phyloP scores from a whole-genome alignment of 2,797 vertebrate species.

The Cyprinella venusta region DNA sequence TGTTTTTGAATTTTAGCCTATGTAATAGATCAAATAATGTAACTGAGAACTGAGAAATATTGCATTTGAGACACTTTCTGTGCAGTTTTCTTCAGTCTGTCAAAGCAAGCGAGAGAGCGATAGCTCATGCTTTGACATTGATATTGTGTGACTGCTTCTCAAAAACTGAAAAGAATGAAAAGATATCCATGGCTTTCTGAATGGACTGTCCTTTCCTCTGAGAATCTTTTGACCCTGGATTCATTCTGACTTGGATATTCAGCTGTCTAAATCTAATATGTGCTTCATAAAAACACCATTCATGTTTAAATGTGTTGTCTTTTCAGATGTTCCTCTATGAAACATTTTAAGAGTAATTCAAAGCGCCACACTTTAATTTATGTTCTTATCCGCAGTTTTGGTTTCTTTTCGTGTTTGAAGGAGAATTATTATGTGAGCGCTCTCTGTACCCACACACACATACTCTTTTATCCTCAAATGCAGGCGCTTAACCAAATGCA shows the following conservation, averaged over 20 bases:
- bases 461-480: slow-evolving; percentile 37
- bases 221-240: neutral
- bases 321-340: neutral
- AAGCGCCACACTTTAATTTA: neutral
- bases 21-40: slow-evolving; percentile 25
- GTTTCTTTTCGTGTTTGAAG: slow-evolving; percentile 5
- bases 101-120: slow-evolving; percentile 6
- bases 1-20: slow-evolving; percentile 22
- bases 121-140: slow-evolving; percentile 24
- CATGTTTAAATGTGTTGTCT: neutral
- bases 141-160: slow-evolving; percentile 11
- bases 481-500: slow-evolving; percentile 26
- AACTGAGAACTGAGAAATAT: slow-evolving; percentile 21
- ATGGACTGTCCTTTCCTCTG: neutral
- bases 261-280: slow-evolving; percentile 1
- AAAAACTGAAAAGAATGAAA: slow-evolving; percentile 25
- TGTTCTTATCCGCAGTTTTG: slow-evolving; percentile 9
- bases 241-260: slow-evolving; percentile 13
- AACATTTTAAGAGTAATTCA: slow-evolving; percentile 10
- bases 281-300: neutral
- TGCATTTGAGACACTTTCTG: slow-evolving; percentile 10
- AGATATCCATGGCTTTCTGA: neutral
- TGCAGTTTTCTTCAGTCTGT: neutral
- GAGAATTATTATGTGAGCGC: slow-evolving; percentile 8
- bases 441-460: slow-evolving; percentile 21